Percentiles rank a stretch among this genome's conserved stretches.
Conservation (phyloP, 2,888 invertebrate genomes). For the Acanthopleura granulata region DNA sequence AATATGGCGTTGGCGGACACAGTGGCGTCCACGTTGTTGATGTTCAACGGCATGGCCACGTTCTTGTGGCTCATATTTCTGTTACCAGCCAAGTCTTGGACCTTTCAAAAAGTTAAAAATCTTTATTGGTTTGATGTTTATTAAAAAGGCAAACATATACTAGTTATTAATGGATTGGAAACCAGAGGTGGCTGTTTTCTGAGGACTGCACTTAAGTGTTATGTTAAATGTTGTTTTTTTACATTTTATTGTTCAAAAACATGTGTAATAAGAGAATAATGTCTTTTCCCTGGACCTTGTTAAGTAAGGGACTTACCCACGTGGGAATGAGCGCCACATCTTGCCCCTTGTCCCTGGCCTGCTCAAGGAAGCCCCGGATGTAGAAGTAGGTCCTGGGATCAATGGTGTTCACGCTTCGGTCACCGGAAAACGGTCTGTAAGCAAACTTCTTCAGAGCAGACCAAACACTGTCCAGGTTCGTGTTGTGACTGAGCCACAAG, state of each 20-base stretch:
- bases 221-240: too few species aligned
- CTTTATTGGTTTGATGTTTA: too few species aligned
- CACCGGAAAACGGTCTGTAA: constrained; percentile 45
- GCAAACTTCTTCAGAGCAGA: constrained; percentile 56
- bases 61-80: constrained; percentile 37
- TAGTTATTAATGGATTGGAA: too few species aligned
- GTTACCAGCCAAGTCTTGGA: constrained; percentile 47
- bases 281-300: too few species aligned
- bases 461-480: constrained; percentile 55
- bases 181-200: too few species aligned
- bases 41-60: constrained; percentile 51
- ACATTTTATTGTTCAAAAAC: too few species aligned
- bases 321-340: constrained; percentile 56
- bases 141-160: too few species aligned
- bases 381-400: constrained; percentile 59
- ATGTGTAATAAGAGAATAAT: too few species aligned
- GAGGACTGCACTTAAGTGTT: too few species aligned
- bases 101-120: constrained; percentile 33
- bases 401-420: constrained; percentile 47
- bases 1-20: constrained; percentile 56
- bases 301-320: constrained; percentile 43
- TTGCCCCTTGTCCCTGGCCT: constrained; percentile 34
- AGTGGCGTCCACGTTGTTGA: constrained; percentile 60
- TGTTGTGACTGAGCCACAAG: constrained; percentile 49
- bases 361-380: constrained; percentile 51